phyloP scores from a whole-genome alignment of 2,888 invertebrate genomes.

The Zhuqinia jingwanae region DNA sequence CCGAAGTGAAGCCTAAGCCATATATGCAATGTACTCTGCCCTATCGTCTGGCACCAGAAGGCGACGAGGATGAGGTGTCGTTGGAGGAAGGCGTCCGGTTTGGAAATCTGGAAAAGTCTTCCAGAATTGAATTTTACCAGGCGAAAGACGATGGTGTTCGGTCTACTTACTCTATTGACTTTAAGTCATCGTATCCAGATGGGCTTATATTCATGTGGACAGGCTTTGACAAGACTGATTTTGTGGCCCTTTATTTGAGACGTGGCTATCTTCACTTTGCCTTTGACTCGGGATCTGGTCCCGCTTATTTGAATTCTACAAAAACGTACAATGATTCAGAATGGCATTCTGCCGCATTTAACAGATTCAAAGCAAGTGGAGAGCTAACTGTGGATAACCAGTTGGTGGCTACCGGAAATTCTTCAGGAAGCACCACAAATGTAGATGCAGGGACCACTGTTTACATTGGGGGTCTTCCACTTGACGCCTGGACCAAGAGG shows the following conservation, averaged over 20 bases:
- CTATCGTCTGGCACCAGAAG: conserved; percentile 84
- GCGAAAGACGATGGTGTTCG: conserved; percentile 73
- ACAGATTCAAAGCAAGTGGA: conserved; percentile 84
- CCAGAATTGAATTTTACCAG: conserved; percentile 74
- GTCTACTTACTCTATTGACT: conserved; percentile 86
- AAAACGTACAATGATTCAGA: conserved; percentile 86
- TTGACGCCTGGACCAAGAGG: conserved; percentile 69
- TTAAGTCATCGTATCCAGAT: conserved; percentile 92
- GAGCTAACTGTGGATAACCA: conserved; percentile 86
- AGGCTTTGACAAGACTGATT: conserved; percentile 85
- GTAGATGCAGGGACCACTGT: conserved; percentile 87
- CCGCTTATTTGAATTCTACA: conserved; percentile 84
- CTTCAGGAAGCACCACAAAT: conserved; percentile 82
- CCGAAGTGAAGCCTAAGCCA: conserved; percentile 77
- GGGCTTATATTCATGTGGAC: conserved; percentile 91
- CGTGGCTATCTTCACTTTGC: conserved; percentile 85
- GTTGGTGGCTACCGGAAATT: conserved; percentile 83
- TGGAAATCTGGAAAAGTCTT: conserved; percentile 77
- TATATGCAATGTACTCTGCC: conserved; percentile 83
- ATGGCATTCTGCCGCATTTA: conserved; percentile 90
- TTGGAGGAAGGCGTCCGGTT: conserved; percentile 77
- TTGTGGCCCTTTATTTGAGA: conserved; percentile 88
- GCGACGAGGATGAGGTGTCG: conserved; percentile 90
- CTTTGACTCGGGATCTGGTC: conserved; percentile 87
- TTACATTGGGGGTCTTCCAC: conserved; percentile 85